phyloP scores from a whole-genome alignment of 2,888 invertebrate species.

The Andrena bicolor region DNA sequence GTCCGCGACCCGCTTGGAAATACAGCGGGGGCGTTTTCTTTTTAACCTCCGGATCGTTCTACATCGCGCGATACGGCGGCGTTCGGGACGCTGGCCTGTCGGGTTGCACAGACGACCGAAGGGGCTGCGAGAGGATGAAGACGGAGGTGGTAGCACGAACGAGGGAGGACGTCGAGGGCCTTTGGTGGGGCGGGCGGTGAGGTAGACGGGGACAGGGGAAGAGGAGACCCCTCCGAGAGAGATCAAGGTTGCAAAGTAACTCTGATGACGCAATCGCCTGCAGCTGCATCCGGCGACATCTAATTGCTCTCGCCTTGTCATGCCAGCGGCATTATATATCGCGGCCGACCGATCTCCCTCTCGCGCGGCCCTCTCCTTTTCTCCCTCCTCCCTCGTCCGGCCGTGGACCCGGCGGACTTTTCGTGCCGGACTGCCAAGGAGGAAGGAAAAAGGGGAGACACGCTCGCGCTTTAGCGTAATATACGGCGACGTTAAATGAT shows the following conservation, averaged over 20 bases:
- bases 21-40: neutral
- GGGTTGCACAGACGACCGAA: neutral
- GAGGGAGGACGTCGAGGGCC: constrained; percentile 8
- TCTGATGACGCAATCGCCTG: constrained; percentile 81
- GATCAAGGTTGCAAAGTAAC: constrained; percentile 82
- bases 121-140: constrained; percentile 4
- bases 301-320: constrained; percentile 81
- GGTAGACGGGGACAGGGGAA: constrained; percentile 42
- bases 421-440: constrained; percentile 32
- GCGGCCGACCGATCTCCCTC: constrained; percentile 64
- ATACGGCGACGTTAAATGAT: constrained; percentile 54
- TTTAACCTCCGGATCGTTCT: neutral
- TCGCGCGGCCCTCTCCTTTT: constrained; percentile 35
- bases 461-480: constrained; percentile 35
- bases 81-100: neutral
- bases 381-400: constrained; percentile 26
- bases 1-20: constrained; percentile 13
- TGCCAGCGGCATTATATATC: constrained; percentile 73
- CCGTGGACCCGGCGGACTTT: constrained; percentile 49
- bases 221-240: constrained; percentile 73
- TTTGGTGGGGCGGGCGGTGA: constrained; percentile 9
- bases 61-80: neutral
- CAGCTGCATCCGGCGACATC: constrained; percentile 84
- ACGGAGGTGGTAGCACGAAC: constrained; percentile 4
- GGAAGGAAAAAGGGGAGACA: constrained; percentile 27